These are phyloP conservation scores for Mesocricetus auratus DNA, from an alignment of 2,113 vertebrate species.

Conservation along the genomic window DNA sequence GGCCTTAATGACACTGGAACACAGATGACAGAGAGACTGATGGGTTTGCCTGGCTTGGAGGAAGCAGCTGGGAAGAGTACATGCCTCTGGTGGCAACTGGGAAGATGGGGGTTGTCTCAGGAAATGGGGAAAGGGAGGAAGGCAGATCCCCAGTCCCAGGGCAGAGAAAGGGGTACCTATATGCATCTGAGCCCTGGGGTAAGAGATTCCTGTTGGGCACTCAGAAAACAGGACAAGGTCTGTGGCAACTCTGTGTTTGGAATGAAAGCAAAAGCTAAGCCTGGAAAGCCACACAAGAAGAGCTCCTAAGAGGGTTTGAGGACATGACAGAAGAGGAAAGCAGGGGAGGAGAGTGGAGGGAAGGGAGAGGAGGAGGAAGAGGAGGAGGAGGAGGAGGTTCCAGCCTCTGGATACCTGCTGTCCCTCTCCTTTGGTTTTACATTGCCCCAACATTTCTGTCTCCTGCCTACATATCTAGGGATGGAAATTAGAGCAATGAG, in stretches of 20 bases:
- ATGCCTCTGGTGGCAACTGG: conserved; percentile 47
- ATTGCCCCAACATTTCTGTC: not conserved
- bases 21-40: not conserved
- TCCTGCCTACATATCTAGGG: not conserved
- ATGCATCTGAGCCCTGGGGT: not conserved
- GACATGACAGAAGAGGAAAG: no score
- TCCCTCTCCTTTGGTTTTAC: not conserved
- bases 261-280: not conserved
- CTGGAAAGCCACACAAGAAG: not conserved
- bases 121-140: not conserved
- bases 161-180: not conserved
- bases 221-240: not conserved
- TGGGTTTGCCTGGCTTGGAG: not conserved
- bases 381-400: not conserved
- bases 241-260: not conserved
- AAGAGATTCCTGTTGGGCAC: not conserved
- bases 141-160: not conserved
- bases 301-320: not conserved
- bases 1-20: no score
- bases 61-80: conserved; percentile 50
- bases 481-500: not conserved
- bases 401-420: not conserved
- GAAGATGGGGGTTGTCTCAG: conserved; percentile 35
- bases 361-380: no score
- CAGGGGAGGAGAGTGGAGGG: no score